These are phyloP conservation scores for Conopomorpha cramerella DNA, from an alignment of 1,140 invertebrate species.

Conservation along the genomic window DNA sequence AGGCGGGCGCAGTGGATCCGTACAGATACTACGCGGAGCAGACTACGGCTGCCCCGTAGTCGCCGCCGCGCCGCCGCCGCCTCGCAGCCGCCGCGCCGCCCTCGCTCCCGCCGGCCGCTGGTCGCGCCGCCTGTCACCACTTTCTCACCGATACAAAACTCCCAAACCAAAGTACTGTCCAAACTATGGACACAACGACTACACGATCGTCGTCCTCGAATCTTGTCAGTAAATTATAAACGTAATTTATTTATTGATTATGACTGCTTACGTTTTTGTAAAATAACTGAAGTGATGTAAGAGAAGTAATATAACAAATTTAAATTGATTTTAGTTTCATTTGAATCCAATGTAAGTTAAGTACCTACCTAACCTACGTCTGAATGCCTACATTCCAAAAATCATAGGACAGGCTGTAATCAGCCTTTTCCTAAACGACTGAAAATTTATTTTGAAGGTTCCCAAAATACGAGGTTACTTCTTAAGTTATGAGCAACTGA, in stretches of 20 bases:
- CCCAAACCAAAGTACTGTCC: constrained; percentile 52
- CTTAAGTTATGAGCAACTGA: too few species aligned
- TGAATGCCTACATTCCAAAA: too few species aligned
- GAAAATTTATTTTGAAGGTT: too few species aligned
- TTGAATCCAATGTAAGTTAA: too few species aligned
- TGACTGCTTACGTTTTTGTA: constrained; percentile 39
- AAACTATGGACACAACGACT: constrained; percentile 23
- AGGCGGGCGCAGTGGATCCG: constrained; percentile 52
- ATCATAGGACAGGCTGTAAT: too few species aligned
- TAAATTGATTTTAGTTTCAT: too few species aligned
- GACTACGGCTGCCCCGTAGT: constrained; percentile 65
- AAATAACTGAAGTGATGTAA: too few species aligned
- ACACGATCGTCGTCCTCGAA: constrained; percentile 28
- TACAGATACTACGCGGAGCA: constrained; percentile 62
- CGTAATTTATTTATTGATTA: constrained; percentile 54
- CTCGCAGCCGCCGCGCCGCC: constrained; percentile 26
- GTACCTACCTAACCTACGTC: too few species aligned
- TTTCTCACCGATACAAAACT: constrained; percentile 22
- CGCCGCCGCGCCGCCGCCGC: constrained; percentile 60
- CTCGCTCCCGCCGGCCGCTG: constrained; percentile 9
- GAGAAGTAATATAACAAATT: too few species aligned
- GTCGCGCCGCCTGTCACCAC: constrained; percentile 12
- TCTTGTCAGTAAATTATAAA: constrained; percentile 53
- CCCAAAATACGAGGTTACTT: too few species aligned
- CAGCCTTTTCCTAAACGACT: too few species aligned